phyloP scores from a whole-genome alignment of 2,888 invertebrate species.

The Leptinotarsa juncta region DNA sequence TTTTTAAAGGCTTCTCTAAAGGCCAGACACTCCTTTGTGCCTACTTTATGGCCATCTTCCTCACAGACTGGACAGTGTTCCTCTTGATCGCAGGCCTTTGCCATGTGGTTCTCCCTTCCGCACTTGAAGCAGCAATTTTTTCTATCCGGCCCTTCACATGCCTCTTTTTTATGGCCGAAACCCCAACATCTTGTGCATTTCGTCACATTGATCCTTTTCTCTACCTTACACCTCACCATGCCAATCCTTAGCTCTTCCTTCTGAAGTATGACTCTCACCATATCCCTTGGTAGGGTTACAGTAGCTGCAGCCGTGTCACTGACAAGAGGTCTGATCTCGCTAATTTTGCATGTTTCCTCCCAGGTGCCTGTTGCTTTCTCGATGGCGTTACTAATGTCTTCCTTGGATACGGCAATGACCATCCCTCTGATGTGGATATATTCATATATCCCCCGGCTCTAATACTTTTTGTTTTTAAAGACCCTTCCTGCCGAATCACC shows the following conservation, averaged over 20 bases:
- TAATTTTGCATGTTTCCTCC: neutral
- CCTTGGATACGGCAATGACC: neutral
- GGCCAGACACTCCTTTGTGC: no score
- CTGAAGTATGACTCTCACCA: neutral
- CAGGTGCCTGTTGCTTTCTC: neutral
- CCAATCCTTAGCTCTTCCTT: neutral
- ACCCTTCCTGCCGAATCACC: neutral
- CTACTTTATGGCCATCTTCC: no score
- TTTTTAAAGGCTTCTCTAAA: no score
- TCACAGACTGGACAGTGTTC: no score
- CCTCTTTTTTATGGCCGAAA: slow-evolving; percentile 14
- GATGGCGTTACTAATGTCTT: slow-evolving; percentile 4
- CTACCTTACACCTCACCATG: slow-evolving; percentile 23
- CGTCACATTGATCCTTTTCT: neutral
- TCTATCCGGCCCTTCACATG: slow-evolving; percentile 22
- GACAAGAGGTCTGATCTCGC: neutral
- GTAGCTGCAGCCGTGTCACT: neutral
- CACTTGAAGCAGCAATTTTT: slow-evolving; percentile 3
- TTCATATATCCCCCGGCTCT: neutral
- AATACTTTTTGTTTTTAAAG: neutral
- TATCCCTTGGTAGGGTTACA: neutral
- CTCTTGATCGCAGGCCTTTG: no score
- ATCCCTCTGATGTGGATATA: slow-evolving; percentile 7
- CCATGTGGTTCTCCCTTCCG: no score
- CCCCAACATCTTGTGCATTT: slow-evolving; percentile 30